phyloP scores from a whole-genome alignment of 2,797 vertebrate genomes.

The Peromyscus aztecus region DNA sequence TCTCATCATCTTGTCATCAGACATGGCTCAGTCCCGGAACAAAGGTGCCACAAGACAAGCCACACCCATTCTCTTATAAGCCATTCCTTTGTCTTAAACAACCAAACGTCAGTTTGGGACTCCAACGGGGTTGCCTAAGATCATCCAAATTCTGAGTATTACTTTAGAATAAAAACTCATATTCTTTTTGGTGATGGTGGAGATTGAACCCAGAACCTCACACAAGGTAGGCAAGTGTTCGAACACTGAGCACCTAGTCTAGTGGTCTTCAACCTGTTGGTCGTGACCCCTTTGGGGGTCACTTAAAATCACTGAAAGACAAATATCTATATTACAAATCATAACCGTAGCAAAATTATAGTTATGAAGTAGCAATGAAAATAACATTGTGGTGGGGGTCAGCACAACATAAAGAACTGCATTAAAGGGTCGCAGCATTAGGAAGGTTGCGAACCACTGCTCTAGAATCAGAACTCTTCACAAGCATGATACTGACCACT shows the following conservation, averaged over 20 bases:
- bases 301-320: neutral
- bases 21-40: neutral
- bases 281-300: neutral
- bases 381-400: neutral
- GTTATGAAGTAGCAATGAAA: neutral
- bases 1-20: conserved; percentile 64
- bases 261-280: neutral
- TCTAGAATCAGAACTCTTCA: neutral
- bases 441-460: neutral
- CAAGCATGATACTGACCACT: neutral
- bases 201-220: neutral
- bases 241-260: neutral
- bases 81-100: neutral
- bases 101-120: neutral
- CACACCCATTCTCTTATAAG: neutral
- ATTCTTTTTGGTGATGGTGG: neutral
- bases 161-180: neutral
- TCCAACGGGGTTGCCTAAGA: neutral
- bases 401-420: neutral
- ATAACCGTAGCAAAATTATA: neutral
- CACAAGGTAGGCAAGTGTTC: neutral
- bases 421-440: neutral
- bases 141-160: neutral
- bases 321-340: neutral
- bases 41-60: neutral